Conservation (phyloP, 2,113 vertebrate genomes). For the Oreochromis niloticus region DNA sequence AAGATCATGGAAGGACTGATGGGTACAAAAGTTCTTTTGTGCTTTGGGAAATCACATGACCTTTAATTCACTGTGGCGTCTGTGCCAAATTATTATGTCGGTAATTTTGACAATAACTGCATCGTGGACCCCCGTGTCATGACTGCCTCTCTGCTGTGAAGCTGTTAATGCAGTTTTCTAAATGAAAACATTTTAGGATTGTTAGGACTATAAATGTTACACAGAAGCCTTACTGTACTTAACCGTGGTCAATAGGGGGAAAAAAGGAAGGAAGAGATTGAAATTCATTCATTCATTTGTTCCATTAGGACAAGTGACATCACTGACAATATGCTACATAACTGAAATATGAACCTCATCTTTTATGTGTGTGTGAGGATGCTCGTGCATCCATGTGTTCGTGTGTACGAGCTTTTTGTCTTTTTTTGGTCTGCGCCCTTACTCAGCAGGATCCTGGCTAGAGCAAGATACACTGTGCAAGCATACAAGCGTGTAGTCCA, state of each 20-base stretch:
- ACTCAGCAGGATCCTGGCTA: constrained; percentile 46
- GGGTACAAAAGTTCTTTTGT: accelerated
- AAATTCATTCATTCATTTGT: neutral
- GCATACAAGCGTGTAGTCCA: neutral
- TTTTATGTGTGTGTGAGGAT: constrained; percentile 3
- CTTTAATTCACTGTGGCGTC: neutral
- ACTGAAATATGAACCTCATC: constrained; percentile 32
- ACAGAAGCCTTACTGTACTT: neutral
- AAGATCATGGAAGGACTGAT: neutral
- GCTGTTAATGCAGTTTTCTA: neutral
- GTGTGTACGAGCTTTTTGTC: neutral
- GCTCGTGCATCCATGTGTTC: neutral
- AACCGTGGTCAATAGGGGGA: neutral
- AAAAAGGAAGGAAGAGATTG: neutral
- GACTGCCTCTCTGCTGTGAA: neutral
- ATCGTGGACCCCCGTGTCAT: neutral
- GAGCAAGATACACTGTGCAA: neutral
- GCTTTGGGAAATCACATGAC: neutral
- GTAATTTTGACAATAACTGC: neutral
- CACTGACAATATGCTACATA: constrained; percentile 36
- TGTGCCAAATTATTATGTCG: neutral
- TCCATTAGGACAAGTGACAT: constrained; percentile 39
- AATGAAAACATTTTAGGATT: neutral
- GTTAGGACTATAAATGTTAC: neutral
- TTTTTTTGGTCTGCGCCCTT: constrained; percentile 15